Percentiles rank a stretch among this genome's conserved stretches.
Evolutionary conservation across 2,888 invertebrate species (phyloP).

Genomic region (Drosophila barbarae): DNA sequence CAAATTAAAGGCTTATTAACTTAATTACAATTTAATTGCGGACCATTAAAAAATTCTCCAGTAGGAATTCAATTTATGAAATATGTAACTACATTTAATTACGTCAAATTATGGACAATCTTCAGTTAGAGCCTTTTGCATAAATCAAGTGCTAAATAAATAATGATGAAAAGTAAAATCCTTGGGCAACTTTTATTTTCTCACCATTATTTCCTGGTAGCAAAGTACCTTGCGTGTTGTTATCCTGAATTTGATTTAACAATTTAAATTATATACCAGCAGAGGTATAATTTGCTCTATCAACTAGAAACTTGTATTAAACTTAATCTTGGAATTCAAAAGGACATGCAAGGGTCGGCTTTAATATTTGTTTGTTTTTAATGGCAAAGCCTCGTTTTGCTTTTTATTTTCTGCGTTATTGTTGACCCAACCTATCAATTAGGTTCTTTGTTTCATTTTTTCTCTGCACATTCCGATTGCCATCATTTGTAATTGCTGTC

Average conservation of each 20-base stretch:
- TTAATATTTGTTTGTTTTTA: not conserved
- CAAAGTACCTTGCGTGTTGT: not conserved
- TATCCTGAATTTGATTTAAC: not conserved
- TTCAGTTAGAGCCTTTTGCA: slow-evolving; percentile 23
- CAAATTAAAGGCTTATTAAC: slow-evolving; percentile 4
- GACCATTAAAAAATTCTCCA: not conserved
- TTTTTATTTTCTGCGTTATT: slow-evolving; percentile 12
- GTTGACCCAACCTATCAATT: slow-evolving; percentile 37
- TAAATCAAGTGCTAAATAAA: slow-evolving; percentile 4
- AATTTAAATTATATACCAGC: not conserved
- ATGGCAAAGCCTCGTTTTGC: slow-evolving; percentile 20
- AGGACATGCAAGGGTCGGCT: slow-evolving; percentile 1
- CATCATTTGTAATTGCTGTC: slow-evolving; percentile 32
- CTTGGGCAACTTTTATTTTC: slow-evolving; percentile 1
- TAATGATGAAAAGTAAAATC: not conserved
- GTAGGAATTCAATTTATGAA: not conserved
- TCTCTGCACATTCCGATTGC: slow-evolving; percentile 15
- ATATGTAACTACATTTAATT: slow-evolving; percentile 6
- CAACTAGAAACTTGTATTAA: not conserved
- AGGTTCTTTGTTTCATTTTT: slow-evolving; percentile 15
- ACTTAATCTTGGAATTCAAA: slow-evolving; percentile 1
- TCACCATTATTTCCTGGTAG: not conserved
- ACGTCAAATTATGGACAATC: slow-evolving; percentile 9
- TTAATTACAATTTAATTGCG: slow-evolving; percentile 13
- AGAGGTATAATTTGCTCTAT: not conserved